phyloP scores from a whole-genome alignment of 2,888 invertebrate species.

The Onthophagus sagittarius region DNA sequence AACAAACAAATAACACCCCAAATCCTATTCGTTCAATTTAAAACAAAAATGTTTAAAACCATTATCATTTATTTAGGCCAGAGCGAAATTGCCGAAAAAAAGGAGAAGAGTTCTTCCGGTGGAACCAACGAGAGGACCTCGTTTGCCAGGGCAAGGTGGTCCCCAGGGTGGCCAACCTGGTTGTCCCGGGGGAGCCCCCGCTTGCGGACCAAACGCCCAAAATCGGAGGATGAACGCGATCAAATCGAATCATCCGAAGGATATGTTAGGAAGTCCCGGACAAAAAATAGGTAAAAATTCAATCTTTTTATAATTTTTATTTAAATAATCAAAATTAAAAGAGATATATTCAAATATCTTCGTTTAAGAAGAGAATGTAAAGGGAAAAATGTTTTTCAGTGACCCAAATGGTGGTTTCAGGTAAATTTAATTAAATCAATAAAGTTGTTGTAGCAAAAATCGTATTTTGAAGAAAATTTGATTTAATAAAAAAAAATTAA shows the following conservation, averaged over 20 bases:
- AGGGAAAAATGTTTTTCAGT: not conserved
- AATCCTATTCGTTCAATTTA: no score
- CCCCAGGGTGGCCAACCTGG: conserved; percentile 40
- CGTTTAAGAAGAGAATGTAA: conserved; percentile 1
- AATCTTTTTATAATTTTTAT: not conserved
- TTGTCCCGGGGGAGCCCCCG: conserved; percentile 46
- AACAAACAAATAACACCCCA: no score
- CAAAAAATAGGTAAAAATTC: conserved; percentile 70
- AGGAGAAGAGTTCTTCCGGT: conserved; percentile 93
- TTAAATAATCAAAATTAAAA: not conserved
- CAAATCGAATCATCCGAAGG: conserved; percentile 82
- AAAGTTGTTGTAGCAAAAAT: not conserved
- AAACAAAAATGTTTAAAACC: no score
- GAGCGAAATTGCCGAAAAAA: conserved; percentile 98
- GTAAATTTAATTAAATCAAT: not conserved
- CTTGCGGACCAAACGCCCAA: conserved; percentile 57
- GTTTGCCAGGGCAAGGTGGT: conserved; percentile 49
- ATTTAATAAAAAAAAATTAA: not conserved
- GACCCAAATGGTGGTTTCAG: conserved; percentile 11
- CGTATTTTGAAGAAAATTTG: not conserved
- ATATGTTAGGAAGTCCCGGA: conserved; percentile 56
- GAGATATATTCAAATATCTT: conserved; percentile 25
- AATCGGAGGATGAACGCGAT: conserved; percentile 82
- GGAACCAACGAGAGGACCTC: conserved; percentile 78
- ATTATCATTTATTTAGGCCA: conserved; percentile 60